Conservation (phyloP, 1,140 invertebrate genomes). For the Gryllus bimaculatus region DNA sequence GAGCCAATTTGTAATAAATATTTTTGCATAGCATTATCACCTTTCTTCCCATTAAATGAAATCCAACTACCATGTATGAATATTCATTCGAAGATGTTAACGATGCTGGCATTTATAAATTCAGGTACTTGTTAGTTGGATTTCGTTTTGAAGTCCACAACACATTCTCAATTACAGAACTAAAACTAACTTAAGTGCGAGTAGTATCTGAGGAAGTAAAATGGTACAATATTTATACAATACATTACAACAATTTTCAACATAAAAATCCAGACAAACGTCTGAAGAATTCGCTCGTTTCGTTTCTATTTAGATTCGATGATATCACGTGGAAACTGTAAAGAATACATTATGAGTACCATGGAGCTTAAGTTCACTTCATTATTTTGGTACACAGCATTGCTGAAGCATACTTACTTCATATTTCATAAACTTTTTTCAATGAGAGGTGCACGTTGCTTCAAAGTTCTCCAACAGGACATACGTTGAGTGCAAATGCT, state of each 20-base stretch:
- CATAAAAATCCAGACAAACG: neutral
- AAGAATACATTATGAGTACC: neutral
- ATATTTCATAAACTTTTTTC: neutral
- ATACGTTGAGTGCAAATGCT: slow-evolving; percentile 79
- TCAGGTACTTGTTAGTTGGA: neutral
- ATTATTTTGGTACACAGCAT: neutral
- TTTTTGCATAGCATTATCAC: neutral
- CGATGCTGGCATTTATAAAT: neutral
- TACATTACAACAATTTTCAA: neutral
- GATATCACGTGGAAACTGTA: neutral
- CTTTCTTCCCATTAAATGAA: too few relatives aligned
- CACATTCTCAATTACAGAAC: neutral
- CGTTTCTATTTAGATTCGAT: neutral
- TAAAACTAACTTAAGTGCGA: neutral
- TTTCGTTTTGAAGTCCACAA: neutral
- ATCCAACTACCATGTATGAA: too few relatives aligned
- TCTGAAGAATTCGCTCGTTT: neutral
- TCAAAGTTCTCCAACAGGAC: slow-evolving; percentile 23
- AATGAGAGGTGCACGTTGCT: neutral
- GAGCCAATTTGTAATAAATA: too few relatives aligned
- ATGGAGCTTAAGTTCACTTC: neutral
- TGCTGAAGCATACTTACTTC: neutral
- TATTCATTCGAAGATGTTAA: neutral
- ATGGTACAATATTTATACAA: neutral
- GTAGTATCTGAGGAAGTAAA: neutral